A percentile compares a stretch with the other conserved stretches of the same genome.
Evolutionary conservation across 1,140 invertebrate species (phyloP).

Genomic region (Listronotus bonariensis): DNA sequence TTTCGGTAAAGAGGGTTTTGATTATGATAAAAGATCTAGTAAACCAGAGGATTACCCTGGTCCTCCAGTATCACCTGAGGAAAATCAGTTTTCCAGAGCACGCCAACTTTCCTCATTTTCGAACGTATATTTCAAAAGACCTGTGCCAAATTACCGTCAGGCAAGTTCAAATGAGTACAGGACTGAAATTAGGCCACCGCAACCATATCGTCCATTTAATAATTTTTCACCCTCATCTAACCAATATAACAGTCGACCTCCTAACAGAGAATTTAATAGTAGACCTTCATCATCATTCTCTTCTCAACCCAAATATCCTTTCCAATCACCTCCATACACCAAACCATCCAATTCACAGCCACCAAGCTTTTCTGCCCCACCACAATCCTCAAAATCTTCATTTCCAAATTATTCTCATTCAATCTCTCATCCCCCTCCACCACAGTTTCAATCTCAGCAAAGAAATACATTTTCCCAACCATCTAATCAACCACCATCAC

Average conservation of each 20-base stretch:
- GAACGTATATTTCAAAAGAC: slow-evolving; percentile 39
- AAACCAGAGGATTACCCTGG: slow-evolving; percentile 45
- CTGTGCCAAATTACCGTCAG: slow-evolving; percentile 22
- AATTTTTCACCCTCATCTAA: slow-evolving; percentile 48
- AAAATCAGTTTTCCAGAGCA: slow-evolving; percentile 58
- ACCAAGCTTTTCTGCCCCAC: slow-evolving; percentile 52
- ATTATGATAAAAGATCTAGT: slow-evolving; percentile 60
- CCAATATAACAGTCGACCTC: slow-evolving; percentile 35
- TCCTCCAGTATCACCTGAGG: slow-evolving; percentile 58
- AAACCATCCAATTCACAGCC: slow-evolving; percentile 38
- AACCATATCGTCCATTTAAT: slow-evolving; percentile 54
- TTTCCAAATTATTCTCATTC: slow-evolving; percentile 43
- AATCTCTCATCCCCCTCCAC: slow-evolving; percentile 40
- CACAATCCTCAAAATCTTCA: slow-evolving; percentile 27
- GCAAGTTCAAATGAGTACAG: slow-evolving; percentile 52
- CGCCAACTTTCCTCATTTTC: slow-evolving; percentile 50
- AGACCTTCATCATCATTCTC: slow-evolving; percentile 48
- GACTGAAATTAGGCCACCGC: slow-evolving; percentile 46
- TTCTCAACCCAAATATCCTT: slow-evolving; percentile 42
- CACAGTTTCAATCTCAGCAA: slow-evolving; percentile 32
- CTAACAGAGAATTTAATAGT: slow-evolving; percentile 33
- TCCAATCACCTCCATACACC: slow-evolving; percentile 40
- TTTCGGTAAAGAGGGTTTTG: slow-evolving; percentile 69
- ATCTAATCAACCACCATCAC: slow-evolving; percentile 32
- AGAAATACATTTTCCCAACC: slow-evolving; percentile 29